Base-by-base conservation (phyloP, 2,888 invertebrate species). In the Temnothorax unifasciatus region DNA sequence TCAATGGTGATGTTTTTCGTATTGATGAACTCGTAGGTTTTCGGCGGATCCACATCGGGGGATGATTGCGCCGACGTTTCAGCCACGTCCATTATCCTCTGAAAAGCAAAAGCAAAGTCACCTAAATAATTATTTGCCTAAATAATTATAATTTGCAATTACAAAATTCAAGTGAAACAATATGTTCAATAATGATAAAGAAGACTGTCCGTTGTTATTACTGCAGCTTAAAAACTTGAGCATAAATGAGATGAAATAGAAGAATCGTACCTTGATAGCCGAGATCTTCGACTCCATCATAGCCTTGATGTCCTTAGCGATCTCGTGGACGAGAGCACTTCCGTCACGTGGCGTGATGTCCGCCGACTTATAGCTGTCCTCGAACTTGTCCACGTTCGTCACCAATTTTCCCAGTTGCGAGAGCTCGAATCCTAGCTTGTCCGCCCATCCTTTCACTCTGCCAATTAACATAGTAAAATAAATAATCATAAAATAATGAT, bases 241-340 rank as follows among this genome's bases (percentile, higher is more conserved):
- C 8, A 25, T 29, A 59, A 44, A 5, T 59, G 2, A 44, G 4
- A 41, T 21, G 5, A 50, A 77, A 15, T n/a, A 29, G 34, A 21
- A 52, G 34, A 21, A 64, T 69, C 94, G 95, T 95, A 97, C 97
- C 95, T 97, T 96, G 47, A 99, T 98, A 13, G 98, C 98, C 90
- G 97, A 97, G 86, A 98, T 97, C 96, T 98, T 98, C 61, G 97
- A 96, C 88, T 97, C 97, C 97, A 98, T 97, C 97, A 98, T 98
- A 77, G 96, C 97, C 92, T 97, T 97, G 84, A 99, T 97, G 91
- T 98, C 97, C 89, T 97, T 97, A 13, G 97, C 97, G 96, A 98
- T 98, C 87, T 97, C 97, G 91, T 97, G 97, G 47, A 98, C 97
- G 93, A 99, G 95, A 92, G 97, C 96, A 90, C 96, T 96, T 6